Conservation (phyloP, 2,888 invertebrate species). For the Lycophotia porphyrea region DNA sequence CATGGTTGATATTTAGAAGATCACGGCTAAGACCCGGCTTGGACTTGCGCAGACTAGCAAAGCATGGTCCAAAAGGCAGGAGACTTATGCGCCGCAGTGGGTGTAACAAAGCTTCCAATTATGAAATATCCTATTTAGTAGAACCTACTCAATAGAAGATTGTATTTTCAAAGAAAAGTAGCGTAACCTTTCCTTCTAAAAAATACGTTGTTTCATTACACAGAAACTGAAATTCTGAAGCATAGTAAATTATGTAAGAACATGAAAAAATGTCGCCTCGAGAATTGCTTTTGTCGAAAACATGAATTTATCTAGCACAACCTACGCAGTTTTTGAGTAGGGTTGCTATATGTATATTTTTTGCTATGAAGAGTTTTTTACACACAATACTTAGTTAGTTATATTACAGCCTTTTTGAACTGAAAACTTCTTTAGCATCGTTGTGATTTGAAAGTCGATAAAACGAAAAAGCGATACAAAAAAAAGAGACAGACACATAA, state of each 20-base stretch:
- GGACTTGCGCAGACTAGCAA: no score
- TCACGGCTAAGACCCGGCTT: no score
- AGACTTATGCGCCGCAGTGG: no score
- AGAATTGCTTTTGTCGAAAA: constrained; percentile 16
- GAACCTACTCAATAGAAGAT: background rate
- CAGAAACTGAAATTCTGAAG: background rate
- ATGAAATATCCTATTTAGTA: background rate
- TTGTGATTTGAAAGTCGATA: no score
- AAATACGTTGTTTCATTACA: background rate
- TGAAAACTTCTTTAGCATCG: no score
- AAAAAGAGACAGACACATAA: no score
- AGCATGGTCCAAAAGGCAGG: no score
- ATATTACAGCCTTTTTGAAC: no score
- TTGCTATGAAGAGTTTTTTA: background rate
- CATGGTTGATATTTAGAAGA: no score
- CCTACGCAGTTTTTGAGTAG: background rate
- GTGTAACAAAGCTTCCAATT: background rate
- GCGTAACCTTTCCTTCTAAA: background rate
- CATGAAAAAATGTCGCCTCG: constrained; percentile 8
- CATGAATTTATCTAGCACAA: constrained; percentile 16
- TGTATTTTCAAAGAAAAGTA: background rate
- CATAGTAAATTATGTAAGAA: constrained; percentile 12
- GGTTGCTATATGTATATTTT: background rate
- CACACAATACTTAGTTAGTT: background rate
- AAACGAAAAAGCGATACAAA: no score